phyloP scores from a whole-genome alignment of 1,140 invertebrate genomes.

The Drosophila kurseongensis region DNA sequence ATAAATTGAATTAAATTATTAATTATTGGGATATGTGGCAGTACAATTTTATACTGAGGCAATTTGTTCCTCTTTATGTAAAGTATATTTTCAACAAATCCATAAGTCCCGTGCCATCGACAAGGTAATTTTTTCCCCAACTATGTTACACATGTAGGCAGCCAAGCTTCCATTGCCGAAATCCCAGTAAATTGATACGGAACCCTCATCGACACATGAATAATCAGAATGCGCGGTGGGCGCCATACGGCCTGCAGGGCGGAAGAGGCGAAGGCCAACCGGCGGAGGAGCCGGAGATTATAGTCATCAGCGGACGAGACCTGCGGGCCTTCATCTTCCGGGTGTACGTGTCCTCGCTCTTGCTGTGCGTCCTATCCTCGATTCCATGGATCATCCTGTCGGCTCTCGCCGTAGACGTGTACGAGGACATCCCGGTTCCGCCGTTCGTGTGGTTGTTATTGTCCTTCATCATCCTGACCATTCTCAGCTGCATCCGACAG shows the following conservation, averaged over 20 bases:
- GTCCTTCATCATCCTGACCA: conserved; percentile 6
- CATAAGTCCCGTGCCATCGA: too few relatives aligned
- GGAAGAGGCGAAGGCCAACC: background rate
- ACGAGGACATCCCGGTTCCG: background rate
- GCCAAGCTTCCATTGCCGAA: background rate
- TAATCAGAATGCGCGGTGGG: background rate
- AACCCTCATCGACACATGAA: conserved; percentile 9
- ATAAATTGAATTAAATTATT: too few relatives aligned
- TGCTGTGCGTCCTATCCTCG: conserved; percentile 3
- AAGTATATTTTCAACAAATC: too few relatives aligned
- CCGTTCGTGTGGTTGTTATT: conserved; percentile 8
- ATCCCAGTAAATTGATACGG: background rate
- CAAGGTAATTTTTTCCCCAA: too few relatives aligned
- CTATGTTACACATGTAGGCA: too few relatives aligned
- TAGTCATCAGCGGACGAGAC: background rate
- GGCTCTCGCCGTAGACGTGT: background rate
- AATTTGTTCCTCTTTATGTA: too few relatives aligned
- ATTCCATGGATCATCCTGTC: conserved; percentile 18
- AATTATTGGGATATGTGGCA: too few relatives aligned
- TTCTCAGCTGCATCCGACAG: conserved; percentile 8
- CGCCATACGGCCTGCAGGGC: background rate
- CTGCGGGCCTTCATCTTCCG: conserved; percentile 1
- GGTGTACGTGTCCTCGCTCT: conserved; percentile 5
- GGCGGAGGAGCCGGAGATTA: background rate
- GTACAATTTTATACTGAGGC: too few relatives aligned